phyloP scores from a whole-genome alignment of 2,113 vertebrate genomes.

The Chloropsis hardwickii region DNA sequence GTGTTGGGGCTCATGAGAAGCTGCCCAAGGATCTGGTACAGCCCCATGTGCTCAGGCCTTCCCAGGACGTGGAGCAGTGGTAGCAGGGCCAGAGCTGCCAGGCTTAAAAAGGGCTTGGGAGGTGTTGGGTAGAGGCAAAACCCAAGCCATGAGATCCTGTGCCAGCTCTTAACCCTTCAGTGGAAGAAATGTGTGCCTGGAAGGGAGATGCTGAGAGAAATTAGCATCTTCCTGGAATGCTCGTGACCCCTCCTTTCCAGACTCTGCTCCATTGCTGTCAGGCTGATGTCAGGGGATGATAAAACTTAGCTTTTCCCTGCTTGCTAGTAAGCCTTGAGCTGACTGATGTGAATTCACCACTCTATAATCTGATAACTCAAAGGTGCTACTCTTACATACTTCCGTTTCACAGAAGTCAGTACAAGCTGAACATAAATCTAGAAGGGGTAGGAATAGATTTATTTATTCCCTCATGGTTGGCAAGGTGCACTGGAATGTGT shows the following conservation, averaged over 20 bases:
- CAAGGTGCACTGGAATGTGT: not conserved
- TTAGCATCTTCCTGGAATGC: not conserved
- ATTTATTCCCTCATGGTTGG: not conserved
- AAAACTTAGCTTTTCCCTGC: not conserved
- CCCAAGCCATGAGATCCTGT: not conserved
- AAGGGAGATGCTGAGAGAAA: not conserved
- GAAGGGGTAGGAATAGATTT: not conserved
- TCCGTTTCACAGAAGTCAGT: not conserved
- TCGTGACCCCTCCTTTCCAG: not conserved
- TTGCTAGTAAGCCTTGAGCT: not conserved
- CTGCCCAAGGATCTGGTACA: not conserved
- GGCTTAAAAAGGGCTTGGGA: not conserved
- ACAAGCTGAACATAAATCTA: not conserved
- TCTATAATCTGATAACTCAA: not conserved
- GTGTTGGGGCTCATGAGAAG: not conserved
- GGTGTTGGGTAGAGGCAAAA: not conserved
- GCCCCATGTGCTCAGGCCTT: fast-evolving
- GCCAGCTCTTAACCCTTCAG: not conserved
- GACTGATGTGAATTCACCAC: not conserved
- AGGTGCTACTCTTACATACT: not conserved
- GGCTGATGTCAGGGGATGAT: not conserved
- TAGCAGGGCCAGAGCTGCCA: not conserved
- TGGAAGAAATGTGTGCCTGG: not conserved
- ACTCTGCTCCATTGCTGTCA: not conserved
- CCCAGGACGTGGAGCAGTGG: not conserved